These are phyloP conservation scores for Phataginus tricuspis DNA, from an alignment of 2,797 vertebrate species.

Conservation along the genomic window DNA sequence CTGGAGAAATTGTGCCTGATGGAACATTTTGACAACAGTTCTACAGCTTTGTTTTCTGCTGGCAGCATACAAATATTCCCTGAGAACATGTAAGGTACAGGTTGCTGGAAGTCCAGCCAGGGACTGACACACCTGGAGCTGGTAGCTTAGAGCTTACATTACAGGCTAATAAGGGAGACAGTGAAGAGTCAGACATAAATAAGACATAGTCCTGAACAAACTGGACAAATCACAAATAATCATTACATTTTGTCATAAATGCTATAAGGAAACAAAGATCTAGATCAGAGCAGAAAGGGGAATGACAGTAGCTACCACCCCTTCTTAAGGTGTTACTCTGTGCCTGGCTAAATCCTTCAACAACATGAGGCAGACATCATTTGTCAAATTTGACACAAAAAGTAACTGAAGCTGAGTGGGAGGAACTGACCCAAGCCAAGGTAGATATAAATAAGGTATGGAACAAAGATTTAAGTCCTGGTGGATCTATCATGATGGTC, in stretches of 20 bases:
- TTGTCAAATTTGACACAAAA: neutral
- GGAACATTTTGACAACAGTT: neutral
- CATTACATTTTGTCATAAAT: too few relatives aligned
- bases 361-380: rapidly evolving
- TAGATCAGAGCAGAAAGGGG: neutral
- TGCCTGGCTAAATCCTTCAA: too few relatives aligned
- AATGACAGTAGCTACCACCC: neutral
- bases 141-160: neutral
- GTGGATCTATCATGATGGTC: neutral
- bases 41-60: neutral
- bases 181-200: neutral
- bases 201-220: neutral
- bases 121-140: neutral
- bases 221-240: neutral
- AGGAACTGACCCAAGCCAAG: neutral
- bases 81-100: neutral
- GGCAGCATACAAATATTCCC: neutral
- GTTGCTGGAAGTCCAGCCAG: neutral
- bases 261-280: neutral
- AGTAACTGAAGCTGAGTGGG: neutral
- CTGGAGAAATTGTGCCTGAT: neutral
- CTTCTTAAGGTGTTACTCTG: too few relatives aligned
- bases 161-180: neutral
- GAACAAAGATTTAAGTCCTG: neutral
- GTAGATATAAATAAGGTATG: neutral